Base-by-base conservation (phyloP, 2,888 invertebrate genomes). In the Hoplodrina ambigua region DNA sequence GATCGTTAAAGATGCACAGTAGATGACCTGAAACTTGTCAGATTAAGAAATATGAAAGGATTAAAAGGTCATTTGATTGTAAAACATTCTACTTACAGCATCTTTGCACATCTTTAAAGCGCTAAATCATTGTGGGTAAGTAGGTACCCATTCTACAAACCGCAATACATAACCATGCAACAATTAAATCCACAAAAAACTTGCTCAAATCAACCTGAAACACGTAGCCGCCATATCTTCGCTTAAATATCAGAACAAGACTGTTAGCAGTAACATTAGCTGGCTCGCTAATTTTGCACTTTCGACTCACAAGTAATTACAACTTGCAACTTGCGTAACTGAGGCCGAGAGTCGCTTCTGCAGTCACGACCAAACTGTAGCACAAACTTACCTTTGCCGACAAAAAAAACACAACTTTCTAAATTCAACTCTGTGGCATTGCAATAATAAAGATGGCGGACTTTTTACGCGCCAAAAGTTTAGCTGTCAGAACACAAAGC, bases 221-320 rank as follows among this genome's bases (percentile, higher is more conserved):
- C 30, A 69, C 55, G 67, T 65, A 75, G n/a, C 64, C 56, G 59
- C 68, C 58, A 57, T 72, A 78, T 75, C 77, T 77, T 64, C 61
- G 25, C 57, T 64, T 74, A 64, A 81, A 73, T 65, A 77, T 77
- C 71, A 73, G 64, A 69, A 79, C 84, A 84, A 81, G 71, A 83
- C 80, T 75, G 81, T 79, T 82, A 79, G 72, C 83, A 79, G 72
- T 84, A 79, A 82, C 84, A 87, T 87, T 85, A 87, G 84, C 80
- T 78, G 80, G 83, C 87, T 80, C 83, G 84, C 91, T 93, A 94
- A 95, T 94, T 94, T 91, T 87, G 92, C 92, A 94, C 94, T 95
- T 95, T 95, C 94, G 87, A 92, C 92, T 90, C 89, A 62, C 81
- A 88, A 91, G 91, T 93, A 94, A 95, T 95, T 94, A 95, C 90